phyloP scores from a whole-genome alignment of 2,797 vertebrate genomes.

The Eidolon dupreanum region DNA sequence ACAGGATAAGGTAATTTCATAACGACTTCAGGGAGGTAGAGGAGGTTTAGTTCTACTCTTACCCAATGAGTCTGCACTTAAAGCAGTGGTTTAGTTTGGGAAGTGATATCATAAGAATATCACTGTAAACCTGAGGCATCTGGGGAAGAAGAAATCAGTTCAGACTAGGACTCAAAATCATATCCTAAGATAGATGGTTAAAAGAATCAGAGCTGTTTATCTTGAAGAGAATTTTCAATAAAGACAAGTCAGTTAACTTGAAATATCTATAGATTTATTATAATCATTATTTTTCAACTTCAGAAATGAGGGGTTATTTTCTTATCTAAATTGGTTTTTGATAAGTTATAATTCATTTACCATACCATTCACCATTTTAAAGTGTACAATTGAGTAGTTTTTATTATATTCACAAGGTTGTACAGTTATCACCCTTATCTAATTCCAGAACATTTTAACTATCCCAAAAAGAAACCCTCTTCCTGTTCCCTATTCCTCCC shows the following conservation, averaged over 20 bases:
- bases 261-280: not conserved
- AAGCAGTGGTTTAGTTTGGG: not conserved
- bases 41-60: not conserved
- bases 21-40: not conserved
- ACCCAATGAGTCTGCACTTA: not conserved
- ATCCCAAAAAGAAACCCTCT: not conserved
- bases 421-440: not conserved
- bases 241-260: not conserved
- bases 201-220: not conserved
- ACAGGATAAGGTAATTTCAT: not conserved
- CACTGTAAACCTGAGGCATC: not conserved
- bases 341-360: not conserved
- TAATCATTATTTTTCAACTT: constrained; percentile 19
- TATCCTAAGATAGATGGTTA: not conserved
- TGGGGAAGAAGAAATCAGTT: not conserved
- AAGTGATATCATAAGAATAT: not conserved
- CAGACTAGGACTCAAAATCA: not conserved
- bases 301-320: not conserved
- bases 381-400: not conserved
- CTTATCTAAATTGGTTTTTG: constrained; percentile 16
- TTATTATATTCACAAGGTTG: not conserved
- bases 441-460: not conserved
- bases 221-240: not conserved
- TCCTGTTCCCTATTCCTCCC: not conserved
- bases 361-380: constrained; percentile 24